These are phyloP conservation scores for Chiloscyllium plagiosum DNA, from an alignment of 2,113 vertebrate genomes.

Conservation along the genomic window DNA sequence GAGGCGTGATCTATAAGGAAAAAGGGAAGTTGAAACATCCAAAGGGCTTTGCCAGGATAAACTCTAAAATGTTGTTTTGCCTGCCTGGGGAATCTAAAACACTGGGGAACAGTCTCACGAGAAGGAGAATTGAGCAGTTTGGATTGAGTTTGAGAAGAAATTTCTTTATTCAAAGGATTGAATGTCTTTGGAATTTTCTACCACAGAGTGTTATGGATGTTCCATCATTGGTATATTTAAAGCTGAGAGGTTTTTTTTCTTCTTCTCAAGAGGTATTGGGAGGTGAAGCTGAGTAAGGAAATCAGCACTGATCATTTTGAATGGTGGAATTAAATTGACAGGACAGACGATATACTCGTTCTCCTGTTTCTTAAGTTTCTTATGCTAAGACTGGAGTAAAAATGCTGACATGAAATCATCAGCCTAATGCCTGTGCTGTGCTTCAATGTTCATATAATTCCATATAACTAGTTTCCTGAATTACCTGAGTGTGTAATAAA, in stretches of 20 bases:
- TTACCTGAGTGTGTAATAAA: not conserved
- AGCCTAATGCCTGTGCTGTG: not conserved
- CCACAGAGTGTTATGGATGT: no score
- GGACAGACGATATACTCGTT: not conserved
- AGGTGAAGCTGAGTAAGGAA: not conserved
- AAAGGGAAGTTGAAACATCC: no score
- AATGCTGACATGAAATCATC: not conserved
- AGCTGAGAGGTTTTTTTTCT: not conserved
- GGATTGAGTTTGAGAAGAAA: not conserved
- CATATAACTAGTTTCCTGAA: not conserved
- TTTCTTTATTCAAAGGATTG: not conserved
- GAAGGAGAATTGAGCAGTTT: not conserved
- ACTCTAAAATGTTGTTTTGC: not conserved
- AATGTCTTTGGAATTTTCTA: not conserved
- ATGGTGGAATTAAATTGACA: not conserved
- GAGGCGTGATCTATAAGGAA: no score
- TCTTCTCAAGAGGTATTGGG: not conserved
- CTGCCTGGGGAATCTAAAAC: not conserved
- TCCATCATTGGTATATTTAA: not conserved
- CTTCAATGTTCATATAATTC: not conserved
- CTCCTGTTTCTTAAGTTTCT: not conserved
- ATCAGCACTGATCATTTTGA: not conserved
- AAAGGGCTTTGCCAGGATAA: not conserved
- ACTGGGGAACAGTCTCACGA: not conserved
- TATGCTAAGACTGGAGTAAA: not conserved